Evolutionary conservation across 1,140 invertebrate genomes (phyloP), one percentile per base, ranked within the genome.

Genomic region (Oncopodura yosiiana): DNA sequence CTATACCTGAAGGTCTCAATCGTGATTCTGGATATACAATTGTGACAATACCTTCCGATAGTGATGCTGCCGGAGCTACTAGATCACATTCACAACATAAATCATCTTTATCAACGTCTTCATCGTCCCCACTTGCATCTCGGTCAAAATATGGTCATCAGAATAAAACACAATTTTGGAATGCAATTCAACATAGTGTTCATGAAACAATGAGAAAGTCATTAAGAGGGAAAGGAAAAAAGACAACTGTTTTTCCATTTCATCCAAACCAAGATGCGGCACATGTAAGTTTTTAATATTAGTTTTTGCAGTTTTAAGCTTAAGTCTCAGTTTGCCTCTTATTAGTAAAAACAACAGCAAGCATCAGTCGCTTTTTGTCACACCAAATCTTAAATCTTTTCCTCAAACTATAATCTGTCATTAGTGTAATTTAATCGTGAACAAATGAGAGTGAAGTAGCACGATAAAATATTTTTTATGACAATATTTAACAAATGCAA

Each of bases 181-280:
- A 64, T 58, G 43, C 54, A 18, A 41, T 63, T 27, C 62, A 63
- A 39, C 36, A 50, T n/a, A 37, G 51, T 30, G 46, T 56, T 34
- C 48, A 46, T 46, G 54, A 37, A 14, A 34, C 50, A 2, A n/a
- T n/a, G n/a, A n/a, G n/a, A n/a, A n/a, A n/a, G n/a, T 46, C 46
- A 11, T 29, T 46, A 9, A 50, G 23, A 24, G 49, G 56, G 16
- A 63, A 63, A 24, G 9, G 32, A 5, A 57, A 57, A 26, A 50
- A 52, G 19, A 60, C 58, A 12, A 63, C 62, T 5, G 50, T 58
- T 12, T 39, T 64, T 11, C 62, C 58, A 27, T 61, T 58, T 50
- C 62, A 64, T 52, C 62, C 62, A 37, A 64, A 61, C 29, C 53
- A 60, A n/a, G 62, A 63, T 38, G n/a, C n/a, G n/a, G 36, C 56